A percentile compares a stretch with the other conserved stretches of the same genome.
Conservation (phyloP, 1,140 invertebrate genomes). For the Aradophagus sp. region DNA sequence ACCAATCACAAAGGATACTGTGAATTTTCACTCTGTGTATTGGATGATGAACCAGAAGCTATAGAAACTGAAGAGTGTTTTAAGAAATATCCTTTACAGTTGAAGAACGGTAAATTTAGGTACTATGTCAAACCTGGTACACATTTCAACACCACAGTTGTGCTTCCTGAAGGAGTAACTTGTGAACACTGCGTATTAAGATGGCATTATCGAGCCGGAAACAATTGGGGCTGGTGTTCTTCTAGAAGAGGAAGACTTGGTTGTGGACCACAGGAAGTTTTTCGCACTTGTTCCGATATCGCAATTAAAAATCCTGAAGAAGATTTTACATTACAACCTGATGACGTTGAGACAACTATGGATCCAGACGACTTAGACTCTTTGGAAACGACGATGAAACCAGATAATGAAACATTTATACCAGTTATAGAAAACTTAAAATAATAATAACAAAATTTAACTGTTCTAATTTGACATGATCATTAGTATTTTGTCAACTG, state of each 20-base stretch:
- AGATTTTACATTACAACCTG: too few species aligned
- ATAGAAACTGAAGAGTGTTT: constrained; percentile 80
- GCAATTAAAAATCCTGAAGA: constrained; percentile 70
- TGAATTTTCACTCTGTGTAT: constrained; percentile 77
- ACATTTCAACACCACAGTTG: constrained; percentile 59
- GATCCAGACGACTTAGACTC: too few species aligned
- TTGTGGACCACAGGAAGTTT: constrained; percentile 81
- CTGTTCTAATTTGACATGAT: too few species aligned
- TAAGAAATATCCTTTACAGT: constrained; percentile 75
- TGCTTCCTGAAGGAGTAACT: constrained; percentile 75
- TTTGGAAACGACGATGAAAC: too few species aligned
- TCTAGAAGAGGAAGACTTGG: constrained; percentile 71
- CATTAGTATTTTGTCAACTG: too few species aligned
- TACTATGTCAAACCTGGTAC: constrained; percentile 34
- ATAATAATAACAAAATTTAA: too few species aligned
- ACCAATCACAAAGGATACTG: constrained; percentile 82
- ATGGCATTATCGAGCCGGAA: constrained; percentile 80
- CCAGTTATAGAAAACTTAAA: too few species aligned
- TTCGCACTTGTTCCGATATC: constrained; percentile 82
- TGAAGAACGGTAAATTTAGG: constrained; percentile 70
- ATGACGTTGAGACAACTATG: too few species aligned
- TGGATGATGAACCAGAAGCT: constrained; percentile 62
- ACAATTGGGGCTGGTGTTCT: constrained; percentile 77
- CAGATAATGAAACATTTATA: too few species aligned
- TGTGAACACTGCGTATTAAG: constrained; percentile 81